Base-by-base conservation (phyloP, 23 tunicate species). In the Ascidia mentula region DNA sequence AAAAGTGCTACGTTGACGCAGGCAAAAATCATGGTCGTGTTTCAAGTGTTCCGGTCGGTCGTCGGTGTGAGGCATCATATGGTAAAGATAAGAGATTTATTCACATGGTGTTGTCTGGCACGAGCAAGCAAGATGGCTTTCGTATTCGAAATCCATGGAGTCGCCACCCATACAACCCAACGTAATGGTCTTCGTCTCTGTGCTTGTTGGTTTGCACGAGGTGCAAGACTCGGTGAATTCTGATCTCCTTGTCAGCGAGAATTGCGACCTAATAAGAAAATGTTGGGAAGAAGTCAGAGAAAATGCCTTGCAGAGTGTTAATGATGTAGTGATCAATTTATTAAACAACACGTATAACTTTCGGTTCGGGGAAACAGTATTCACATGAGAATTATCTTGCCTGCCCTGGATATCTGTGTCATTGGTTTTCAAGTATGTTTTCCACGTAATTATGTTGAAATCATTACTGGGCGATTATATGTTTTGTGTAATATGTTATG, bases 161-260 rank as follows among this genome's bases (percentile, higher is more conserved):
- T 73, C 22, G 24, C 82, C 88, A 38, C 77, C 82, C 37, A 39
- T 40, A 38, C 88, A 84, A 5, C 18, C n/a, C 30, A 84, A 60
- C 0, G 76, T 34, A 17, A 84, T 76, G 12, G 76, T 30, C 5
- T 38, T 61, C 36, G 74, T 77, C 61, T 60, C 75, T 37, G 80
- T 84, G 28, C 40, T 30, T 24, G 59, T 76, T 31, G 88, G 81
- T 32, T 84, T 84, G 88, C 88, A 84, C 6, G 73, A 31, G 5
- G 82, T 77, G 40, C 81, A 75, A 12, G 69, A 38, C 30, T 40
- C 39, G 7, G 46, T 46, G 31, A 69, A 36, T 32, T 37, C 82
- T 6, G 76, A 82, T 75, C 20, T 17, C 26, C 20, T 28, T 28
- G 13, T 39, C 12, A 74, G 46, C 13, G 46, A 34, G 45, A 39